Percentiles rank a stretch among this genome's conserved stretches.
phyloP scores from a whole-genome alignment of 2,113 vertebrate genomes.

The Pantherophis guttatus region DNA sequence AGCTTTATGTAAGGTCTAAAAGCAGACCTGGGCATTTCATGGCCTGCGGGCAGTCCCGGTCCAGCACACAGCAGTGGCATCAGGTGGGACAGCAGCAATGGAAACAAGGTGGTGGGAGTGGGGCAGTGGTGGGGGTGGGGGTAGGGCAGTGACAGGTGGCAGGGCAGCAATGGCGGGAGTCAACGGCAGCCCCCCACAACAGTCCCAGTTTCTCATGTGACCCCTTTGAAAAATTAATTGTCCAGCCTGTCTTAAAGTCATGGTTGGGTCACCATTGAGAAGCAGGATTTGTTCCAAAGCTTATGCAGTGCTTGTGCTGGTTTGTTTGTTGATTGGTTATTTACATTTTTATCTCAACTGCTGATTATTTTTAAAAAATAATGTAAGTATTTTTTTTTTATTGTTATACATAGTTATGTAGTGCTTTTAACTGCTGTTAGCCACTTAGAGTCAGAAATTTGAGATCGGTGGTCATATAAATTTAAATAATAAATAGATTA shows the following conservation, averaged over 20 bases:
- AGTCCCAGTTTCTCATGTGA: neutral
- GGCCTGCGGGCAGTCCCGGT: neutral
- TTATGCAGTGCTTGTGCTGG: neutral
- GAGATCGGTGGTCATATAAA: neutral
- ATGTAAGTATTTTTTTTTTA: neutral
- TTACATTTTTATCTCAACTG: neutral
- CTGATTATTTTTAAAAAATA: neutral
- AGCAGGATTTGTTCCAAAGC: neutral
- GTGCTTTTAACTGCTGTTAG: neutral
- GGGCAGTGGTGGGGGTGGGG: too few species aligned
- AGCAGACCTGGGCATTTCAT: neutral
- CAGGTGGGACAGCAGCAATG: neutral
- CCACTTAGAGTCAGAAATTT: neutral
- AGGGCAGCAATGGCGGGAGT: neutral
- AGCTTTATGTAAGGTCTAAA: neutral
- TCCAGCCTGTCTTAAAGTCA: neutral
- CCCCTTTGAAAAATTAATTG: neutral
- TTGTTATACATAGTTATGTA: neutral
- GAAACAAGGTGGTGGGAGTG: neutral
- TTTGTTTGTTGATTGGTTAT: neutral
- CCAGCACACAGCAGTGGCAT: neutral
- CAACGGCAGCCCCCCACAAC: neutral
- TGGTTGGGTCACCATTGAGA: neutral
- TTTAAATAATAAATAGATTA: neutral
- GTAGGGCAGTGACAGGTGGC: neutral